These are phyloP conservation scores for Suricata suricatta DNA, from an alignment of 2,113 vertebrate species.

Conservation along the genomic window DNA sequence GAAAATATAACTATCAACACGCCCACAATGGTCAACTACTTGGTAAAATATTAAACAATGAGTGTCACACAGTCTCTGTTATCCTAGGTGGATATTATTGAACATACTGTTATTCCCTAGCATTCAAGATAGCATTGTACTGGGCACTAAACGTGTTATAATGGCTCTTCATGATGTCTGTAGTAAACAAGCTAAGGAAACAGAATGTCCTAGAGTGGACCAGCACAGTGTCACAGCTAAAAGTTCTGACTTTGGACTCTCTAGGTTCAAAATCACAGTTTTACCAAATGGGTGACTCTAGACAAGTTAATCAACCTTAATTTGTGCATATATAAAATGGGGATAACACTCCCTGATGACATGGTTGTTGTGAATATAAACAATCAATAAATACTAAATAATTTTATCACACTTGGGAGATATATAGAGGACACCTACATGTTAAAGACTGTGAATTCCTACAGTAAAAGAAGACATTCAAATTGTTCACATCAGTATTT, in stretches of 20 bases:
- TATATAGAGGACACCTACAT: not conserved
- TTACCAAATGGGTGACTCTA: not conserved
- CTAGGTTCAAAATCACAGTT: not conserved
- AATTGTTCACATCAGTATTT: not conserved
- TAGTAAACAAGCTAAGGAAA: not conserved
- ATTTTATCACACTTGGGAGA: not conserved
- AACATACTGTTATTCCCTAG: not conserved
- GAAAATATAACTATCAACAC: not conserved
- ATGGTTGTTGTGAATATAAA: not conserved
- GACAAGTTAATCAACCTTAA: not conserved
- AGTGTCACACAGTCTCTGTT: not conserved
- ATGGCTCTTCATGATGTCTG: not conserved
- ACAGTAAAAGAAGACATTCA: not conserved
- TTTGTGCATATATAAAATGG: not conserved
- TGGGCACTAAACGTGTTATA: not conserved
- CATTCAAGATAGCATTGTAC: not conserved
- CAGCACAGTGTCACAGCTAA: not conserved
- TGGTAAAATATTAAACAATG: not conserved
- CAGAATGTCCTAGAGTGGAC: not conserved
- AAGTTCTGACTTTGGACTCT: not conserved
- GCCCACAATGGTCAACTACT: not conserved
- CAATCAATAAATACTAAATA: not conserved
- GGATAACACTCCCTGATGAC: not conserved
- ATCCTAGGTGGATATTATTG: not conserved
- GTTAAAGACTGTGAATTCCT: not conserved